Percentiles rank a stretch among this genome's conserved stretches.
phyloP scores from a whole-genome alignment of 2,113 vertebrate genomes.

The Cranoglanis bouderius region DNA sequence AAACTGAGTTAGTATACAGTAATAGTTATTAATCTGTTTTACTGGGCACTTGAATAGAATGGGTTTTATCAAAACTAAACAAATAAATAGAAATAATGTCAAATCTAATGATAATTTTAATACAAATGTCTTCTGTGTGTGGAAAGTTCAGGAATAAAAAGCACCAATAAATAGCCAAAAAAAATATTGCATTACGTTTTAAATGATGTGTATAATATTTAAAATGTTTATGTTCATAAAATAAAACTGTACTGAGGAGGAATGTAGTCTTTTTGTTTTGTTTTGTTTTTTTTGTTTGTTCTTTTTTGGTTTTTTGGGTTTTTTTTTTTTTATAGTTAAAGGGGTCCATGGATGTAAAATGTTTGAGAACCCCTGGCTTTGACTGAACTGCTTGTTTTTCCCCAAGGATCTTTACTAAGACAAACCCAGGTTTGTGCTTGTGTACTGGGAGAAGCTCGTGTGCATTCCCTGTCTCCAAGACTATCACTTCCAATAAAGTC shows the following conservation, averaged over 20 bases:
- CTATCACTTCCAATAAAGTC: slow-evolving; percentile 11
- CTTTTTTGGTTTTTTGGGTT: too few species aligned
- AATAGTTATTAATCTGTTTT: not conserved
- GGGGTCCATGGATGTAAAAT: too few species aligned
- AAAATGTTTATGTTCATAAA: too few species aligned
- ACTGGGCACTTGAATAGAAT: not conserved
- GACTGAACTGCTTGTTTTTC: not conserved
- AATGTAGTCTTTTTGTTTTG: not conserved
- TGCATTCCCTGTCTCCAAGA: not conserved
- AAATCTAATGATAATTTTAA: not conserved
- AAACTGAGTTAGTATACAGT: not conserved
- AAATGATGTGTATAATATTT: too few species aligned
- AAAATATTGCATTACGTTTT: not conserved
- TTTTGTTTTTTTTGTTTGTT: too few species aligned
- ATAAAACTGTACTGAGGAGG: not conserved
- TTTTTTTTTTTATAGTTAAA: not conserved
- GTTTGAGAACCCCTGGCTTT: not conserved
- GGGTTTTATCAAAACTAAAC: not conserved
- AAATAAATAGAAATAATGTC: not conserved
- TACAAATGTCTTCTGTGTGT: not conserved
- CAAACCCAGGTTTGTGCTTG: not conserved
- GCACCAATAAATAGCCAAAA: not conserved
- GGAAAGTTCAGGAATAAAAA: not conserved
- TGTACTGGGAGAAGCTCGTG: not conserved
- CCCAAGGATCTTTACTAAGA: not conserved